Base-by-base conservation (phyloP, 2,113 vertebrate genomes). In the Odocoileus hemionus region DNA sequence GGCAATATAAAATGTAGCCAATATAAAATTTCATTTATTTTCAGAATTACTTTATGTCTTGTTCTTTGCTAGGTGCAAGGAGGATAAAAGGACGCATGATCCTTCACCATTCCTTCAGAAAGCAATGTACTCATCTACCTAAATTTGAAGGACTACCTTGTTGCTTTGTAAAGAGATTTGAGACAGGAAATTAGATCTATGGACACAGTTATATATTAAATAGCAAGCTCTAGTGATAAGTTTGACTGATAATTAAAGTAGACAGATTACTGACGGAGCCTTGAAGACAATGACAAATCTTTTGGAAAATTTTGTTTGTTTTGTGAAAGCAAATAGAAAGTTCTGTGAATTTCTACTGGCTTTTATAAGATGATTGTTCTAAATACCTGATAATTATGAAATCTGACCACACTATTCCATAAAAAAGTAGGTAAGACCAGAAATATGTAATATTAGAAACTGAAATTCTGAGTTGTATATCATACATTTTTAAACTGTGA, bases 201-300 rank as follows among this genome's bases (percentile, higher is more conserved):
- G 70, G 67, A 50, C 26, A 78, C 12, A 86, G 86, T 95, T 97
- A 97, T 91, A 96, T 98, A 97, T 97, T 67, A 92, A 96, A 93
- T 96, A 97, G 76, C 52, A 54, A 97, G 30, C 1, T 70, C 25
- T 33, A 90, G 74, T 33, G 79, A 94, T n/a, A 57, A 0, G 0
- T 91, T 96, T 96, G 96, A 0, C 28, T 14, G 91, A 96, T 60
- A 97, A 70, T 95, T 98, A 79, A 84, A 89, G 91, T 0, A 23
- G 86, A 94, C 26, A 3, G 11, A 92, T 90, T 94, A 89, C 91
- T 52, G 57, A 90, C 83, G 93, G 23, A 0, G 0, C 90, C 91
- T 97, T 95, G 47, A 80, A 91, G 52, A 19, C 36, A 54, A 86
- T 96, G 76, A 90, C 67, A 92, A 95, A 89, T n/a, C 58, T 97